phyloP scores from a whole-genome alignment of 2,888 invertebrate genomes.

The Agrilus mali region DNA sequence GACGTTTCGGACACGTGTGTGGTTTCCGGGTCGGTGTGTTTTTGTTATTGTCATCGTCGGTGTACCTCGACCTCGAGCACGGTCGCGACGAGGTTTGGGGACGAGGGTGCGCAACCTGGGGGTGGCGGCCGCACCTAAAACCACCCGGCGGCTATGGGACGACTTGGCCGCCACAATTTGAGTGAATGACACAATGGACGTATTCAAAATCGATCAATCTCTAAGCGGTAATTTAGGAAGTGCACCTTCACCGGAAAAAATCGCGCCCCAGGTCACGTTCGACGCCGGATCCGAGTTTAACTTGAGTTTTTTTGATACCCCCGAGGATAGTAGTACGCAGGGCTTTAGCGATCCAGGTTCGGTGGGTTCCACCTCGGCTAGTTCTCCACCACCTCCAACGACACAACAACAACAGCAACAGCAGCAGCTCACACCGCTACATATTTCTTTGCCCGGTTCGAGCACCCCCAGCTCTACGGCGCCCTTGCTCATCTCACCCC shows the following conservation, averaged over 20 bases:
- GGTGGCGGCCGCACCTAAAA: too few species aligned
- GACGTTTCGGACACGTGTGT: too few species aligned
- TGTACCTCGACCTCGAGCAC: too few species aligned
- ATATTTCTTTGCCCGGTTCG: conserved; percentile 23
- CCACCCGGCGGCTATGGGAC: too few species aligned
- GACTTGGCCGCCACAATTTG: background rate
- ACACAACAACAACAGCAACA: conserved; percentile 1
- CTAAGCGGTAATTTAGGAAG: conserved; percentile 47
- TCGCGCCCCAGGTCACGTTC: conserved; percentile 53
- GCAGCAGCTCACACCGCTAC: conserved; percentile 23
- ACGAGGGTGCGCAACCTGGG: too few species aligned
- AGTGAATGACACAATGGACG: conserved; percentile 44
- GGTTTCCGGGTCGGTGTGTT: too few species aligned
- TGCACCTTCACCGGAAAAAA: conserved; percentile 47
- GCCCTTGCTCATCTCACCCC: conserved; percentile 25
- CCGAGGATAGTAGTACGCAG: conserved; percentile 53
- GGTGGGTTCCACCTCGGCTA: conserved; percentile 42
- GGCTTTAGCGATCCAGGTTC: conserved; percentile 56
- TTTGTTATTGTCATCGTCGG: too few species aligned
- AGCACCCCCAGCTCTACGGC: conserved; percentile 19
- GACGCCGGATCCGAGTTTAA: conserved; percentile 69
- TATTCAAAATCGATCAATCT: conserved; percentile 57
- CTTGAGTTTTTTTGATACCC: conserved; percentile 65
- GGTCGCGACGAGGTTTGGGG: too few species aligned
- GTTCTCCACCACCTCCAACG: conserved; percentile 28